Conservation (phyloP, 2,797 vertebrate species). For the Tachyglossus aculeatus region DNA sequence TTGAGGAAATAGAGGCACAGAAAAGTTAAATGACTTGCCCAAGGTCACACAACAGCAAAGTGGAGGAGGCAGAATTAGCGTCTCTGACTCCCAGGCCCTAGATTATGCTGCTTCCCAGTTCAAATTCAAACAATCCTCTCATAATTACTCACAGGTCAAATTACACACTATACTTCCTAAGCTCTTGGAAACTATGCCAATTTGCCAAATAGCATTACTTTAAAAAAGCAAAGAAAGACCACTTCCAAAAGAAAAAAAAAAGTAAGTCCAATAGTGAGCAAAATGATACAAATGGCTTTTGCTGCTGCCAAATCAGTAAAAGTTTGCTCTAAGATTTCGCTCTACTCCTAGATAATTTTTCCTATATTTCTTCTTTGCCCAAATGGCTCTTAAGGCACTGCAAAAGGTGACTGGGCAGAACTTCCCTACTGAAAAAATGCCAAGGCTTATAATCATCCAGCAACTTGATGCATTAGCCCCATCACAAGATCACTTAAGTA, state of each 20-base stretch:
- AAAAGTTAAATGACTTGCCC: too few relatives aligned
- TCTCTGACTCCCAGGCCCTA: too few relatives aligned
- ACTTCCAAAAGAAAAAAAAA: background rate
- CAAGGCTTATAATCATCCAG: background rate
- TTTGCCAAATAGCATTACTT: conserved; percentile 39
- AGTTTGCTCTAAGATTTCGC: conserved; percentile 2
- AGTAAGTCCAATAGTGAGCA: background rate
- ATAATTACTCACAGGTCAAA: too few relatives aligned
- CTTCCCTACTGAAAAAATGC: background rate
- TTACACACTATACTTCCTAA: too few relatives aligned
- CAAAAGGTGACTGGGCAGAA: background rate
- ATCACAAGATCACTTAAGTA: background rate
- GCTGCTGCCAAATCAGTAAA: background rate
- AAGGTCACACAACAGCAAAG: too few relatives aligned
- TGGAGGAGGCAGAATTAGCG: too few relatives aligned
- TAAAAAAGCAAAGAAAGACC: too few relatives aligned
- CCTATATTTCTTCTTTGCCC: background rate
- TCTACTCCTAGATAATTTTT: background rate
- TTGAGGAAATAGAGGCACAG: too few relatives aligned
- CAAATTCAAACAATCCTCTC: too few relatives aligned
- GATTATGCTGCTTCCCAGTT: too few relatives aligned
- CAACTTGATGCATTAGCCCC: background rate
- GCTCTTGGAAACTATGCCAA: too few relatives aligned
- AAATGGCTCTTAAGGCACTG: background rate
- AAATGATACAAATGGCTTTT: background rate